Evolutionary conservation across 1,140 invertebrate genomes (phyloP).

Genomic region (Procambarus clarkii): DNA sequence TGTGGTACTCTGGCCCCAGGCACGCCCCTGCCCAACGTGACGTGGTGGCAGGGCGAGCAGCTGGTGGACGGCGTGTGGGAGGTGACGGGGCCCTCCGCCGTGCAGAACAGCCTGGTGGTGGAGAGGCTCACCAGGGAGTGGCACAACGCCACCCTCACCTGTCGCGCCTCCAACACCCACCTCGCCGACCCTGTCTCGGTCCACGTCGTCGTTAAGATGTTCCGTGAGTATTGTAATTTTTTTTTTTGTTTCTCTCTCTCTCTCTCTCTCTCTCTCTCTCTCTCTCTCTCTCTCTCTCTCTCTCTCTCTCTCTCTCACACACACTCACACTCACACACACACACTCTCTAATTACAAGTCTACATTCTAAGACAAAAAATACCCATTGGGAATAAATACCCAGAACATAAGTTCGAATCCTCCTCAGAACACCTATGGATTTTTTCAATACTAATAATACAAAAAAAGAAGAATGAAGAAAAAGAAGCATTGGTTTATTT

Average conservation of each 20-base stretch:
- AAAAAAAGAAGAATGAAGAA: too few species aligned
- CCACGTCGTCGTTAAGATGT: constrained; percentile 37
- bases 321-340: too few species aligned
- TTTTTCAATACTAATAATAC: too few species aligned
- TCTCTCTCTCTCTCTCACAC: too few species aligned
- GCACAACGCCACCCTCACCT: constrained; percentile 39
- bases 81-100: neutral
- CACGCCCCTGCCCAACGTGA: constrained; percentile 31
- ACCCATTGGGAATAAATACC: too few species aligned
- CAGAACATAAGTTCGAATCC: too few species aligned
- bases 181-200: constrained; percentile 20
- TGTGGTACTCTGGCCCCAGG: too few species aligned
- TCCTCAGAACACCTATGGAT: too few species aligned
- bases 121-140: constrained; percentile 37
- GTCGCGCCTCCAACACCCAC: constrained; percentile 9
- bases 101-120: constrained; percentile 30
- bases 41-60: constrained; percentile 42
- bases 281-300: too few species aligned
- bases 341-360: too few species aligned
- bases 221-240: constrained; percentile 12
- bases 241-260: neutral
- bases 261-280: constrained; percentile 1
- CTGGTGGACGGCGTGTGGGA: constrained; percentile 40
- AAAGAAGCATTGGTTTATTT: too few species aligned
- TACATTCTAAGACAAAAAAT: too few species aligned